These are phyloP conservation scores for Nematolebias whitei DNA, from an alignment of 2,113 vertebrate species.

Conservation along the genomic window DNA sequence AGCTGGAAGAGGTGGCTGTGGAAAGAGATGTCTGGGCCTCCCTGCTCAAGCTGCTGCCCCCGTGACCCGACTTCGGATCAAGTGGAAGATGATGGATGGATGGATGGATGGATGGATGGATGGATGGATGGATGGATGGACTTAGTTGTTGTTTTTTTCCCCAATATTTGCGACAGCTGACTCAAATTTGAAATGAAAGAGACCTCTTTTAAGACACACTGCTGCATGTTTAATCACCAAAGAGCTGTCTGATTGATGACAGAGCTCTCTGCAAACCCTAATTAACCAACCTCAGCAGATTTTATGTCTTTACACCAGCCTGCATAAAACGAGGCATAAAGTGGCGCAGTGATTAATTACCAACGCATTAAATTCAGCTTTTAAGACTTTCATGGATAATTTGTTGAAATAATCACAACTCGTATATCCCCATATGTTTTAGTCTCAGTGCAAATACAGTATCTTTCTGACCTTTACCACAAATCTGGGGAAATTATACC, in stretches of 20 bases:
- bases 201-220: slow-evolving; percentile 10
- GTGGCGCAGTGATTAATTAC: slow-evolving; percentile 18
- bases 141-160: too few species aligned
- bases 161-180: slow-evolving; percentile 1
- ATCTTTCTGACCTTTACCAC: slow-evolving; percentile 11
- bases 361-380: slow-evolving; percentile 25
- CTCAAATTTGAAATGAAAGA: not conserved
- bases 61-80: too few species aligned
- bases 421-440: slow-evolving; percentile 15
- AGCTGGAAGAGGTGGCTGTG: too few species aligned
- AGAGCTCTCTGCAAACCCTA: slow-evolving; percentile 28
- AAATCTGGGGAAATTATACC: slow-evolving; percentile 30
- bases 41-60: too few species aligned
- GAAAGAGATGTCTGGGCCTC: too few species aligned
- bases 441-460: not conserved
- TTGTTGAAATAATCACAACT: slow-evolving; percentile 11
- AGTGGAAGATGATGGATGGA: too few species aligned
- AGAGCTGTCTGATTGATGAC: slow-evolving; percentile 50
- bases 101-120: too few species aligned
- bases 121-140: too few species aligned
- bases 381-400: slow-evolving; percentile 6
- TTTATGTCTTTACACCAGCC: slow-evolving; percentile 6
- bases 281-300: slow-evolving; percentile 31
- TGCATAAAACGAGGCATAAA: slow-evolving; percentile 3
- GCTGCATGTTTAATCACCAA: slow-evolving; percentile 27